A percentile compares a stretch with the other conserved stretches of the same genome.
These are phyloP conservation scores for Xanthorhoe spadicearia DNA, from an alignment of 2,888 invertebrate species.

Conservation along the genomic window DNA sequence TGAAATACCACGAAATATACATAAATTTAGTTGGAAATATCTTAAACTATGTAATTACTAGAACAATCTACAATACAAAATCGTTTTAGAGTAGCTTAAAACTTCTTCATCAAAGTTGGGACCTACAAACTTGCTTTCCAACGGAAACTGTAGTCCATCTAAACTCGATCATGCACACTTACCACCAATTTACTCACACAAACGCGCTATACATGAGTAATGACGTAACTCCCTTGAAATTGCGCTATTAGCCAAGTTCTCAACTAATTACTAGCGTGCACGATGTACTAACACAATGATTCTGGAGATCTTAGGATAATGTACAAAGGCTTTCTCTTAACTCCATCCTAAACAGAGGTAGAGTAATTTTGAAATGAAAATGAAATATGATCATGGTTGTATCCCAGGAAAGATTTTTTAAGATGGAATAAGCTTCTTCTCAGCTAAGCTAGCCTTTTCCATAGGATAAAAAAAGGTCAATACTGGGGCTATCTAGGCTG, in stretches of 20 bases:
- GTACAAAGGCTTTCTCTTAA: too few relatives aligned
- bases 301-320: too few relatives aligned
- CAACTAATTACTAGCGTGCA: conserved; percentile 58
- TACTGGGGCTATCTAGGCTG: too few relatives aligned
- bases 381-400: too few relatives aligned
- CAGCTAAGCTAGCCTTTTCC: too few relatives aligned
- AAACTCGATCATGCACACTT: conserved; percentile 22
- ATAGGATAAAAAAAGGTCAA: too few relatives aligned
- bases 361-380: not conserved
- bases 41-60: too few relatives aligned
- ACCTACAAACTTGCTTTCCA: not conserved
- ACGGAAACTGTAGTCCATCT: conserved; percentile 13
- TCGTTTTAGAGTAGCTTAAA: not conserved
- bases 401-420: too few relatives aligned
- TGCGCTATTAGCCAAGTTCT: conserved; percentile 57
- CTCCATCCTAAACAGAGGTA: not conserved
- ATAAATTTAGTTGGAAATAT: too few relatives aligned
- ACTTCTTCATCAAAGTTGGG: not conserved
- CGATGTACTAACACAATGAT: conserved; percentile 25
- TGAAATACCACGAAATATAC: too few relatives aligned
- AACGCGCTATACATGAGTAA: conserved; percentile 39
- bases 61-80: not conserved
- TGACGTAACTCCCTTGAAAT: conserved; percentile 44
- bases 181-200: conserved; percentile 36
- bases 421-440: too few relatives aligned